These are phyloP conservation scores for Asteroscopus sphinx DNA, from an alignment of 2,888 invertebrate species.

Conservation along the genomic window DNA sequence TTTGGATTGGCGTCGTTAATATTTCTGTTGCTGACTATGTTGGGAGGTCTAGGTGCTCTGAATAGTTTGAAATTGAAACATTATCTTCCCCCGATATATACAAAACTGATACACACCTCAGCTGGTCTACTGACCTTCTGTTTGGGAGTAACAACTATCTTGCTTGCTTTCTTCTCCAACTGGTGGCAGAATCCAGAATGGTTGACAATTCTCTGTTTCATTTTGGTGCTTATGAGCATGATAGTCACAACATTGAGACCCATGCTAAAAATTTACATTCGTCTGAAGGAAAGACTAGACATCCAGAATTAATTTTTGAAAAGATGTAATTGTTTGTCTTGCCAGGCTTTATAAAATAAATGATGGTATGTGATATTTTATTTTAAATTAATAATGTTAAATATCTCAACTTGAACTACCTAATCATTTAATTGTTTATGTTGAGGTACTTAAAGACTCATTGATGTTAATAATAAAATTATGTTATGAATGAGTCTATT, in stretches of 20 bases:
- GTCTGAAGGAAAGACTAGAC: conserved; percentile 83
- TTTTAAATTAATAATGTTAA: conserved; percentile 23
- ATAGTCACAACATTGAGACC: conserved; percentile 82
- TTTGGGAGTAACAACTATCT: conserved; percentile 80
- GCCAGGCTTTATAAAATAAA: neutral
- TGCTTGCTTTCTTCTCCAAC: conserved; percentile 77
- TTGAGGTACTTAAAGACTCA: conserved; percentile 6
- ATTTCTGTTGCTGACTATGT: conserved; percentile 79
- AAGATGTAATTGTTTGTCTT: too few species aligned
- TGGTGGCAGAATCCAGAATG: conserved; percentile 84
- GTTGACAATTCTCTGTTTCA: conserved; percentile 74
- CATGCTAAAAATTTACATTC: conserved; percentile 83
- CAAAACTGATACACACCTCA: conserved; percentile 82
- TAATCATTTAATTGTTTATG: conserved; percentile 6
- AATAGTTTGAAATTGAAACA: conserved; percentile 84
- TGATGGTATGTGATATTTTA: conserved; percentile 45
- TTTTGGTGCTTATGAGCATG: conserved; percentile 76
- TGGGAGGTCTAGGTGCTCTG: conserved; percentile 83
- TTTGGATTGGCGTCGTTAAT: conserved; percentile 83
- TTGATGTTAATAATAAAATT: too few species aligned
- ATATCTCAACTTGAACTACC: neutral
- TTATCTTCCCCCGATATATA: conserved; percentile 83
- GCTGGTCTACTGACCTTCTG: conserved; percentile 80
- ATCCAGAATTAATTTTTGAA: conserved; percentile 68
- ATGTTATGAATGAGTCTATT: too few species aligned